Conservation (phyloP, 1,140 invertebrate genomes). For the Fopius arisanus region DNA sequence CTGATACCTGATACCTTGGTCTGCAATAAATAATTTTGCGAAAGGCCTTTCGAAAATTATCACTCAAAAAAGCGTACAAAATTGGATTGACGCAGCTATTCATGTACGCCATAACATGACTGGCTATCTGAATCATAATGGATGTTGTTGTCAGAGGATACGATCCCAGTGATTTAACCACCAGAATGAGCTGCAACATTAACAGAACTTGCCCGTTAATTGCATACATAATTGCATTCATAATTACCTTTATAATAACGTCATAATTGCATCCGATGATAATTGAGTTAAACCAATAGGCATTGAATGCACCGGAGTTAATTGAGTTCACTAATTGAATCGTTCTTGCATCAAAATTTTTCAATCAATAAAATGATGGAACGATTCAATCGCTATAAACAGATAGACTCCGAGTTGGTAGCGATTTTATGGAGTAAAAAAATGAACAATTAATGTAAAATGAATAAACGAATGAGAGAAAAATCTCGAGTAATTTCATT, state of each 20-base stretch:
- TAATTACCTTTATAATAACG: neutral
- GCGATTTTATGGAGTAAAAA: too few relatives aligned
- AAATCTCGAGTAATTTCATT: too few relatives aligned
- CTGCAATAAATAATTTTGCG: constrained; percentile 71
- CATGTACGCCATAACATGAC: constrained; percentile 93
- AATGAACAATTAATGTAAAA: too few relatives aligned
- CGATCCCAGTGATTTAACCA: constrained; percentile 77
- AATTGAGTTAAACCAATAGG: too few relatives aligned
- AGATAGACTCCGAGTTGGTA: too few relatives aligned
- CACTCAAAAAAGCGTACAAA: constrained; percentile 91
- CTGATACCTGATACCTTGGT: constrained; percentile 45
- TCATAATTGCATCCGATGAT: neutral
- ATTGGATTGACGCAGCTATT: constrained; percentile 96
- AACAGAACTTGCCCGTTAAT: constrained; percentile 31
- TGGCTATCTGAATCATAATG: constrained; percentile 81
- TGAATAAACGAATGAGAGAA: too few relatives aligned
- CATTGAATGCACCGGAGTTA: too few relatives aligned
- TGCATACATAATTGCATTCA: neutral
- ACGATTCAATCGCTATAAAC: too few relatives aligned
- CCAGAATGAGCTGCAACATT: constrained; percentile 76
- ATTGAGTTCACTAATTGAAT: too few relatives aligned
- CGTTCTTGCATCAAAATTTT: too few relatives aligned
- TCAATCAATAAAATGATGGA: too few relatives aligned
- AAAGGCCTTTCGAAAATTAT: constrained; percentile 87
- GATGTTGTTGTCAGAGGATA: constrained; percentile 73